Percentiles rank a stretch among this genome's conserved stretches.
phyloP scores from a whole-genome alignment of 2,888 invertebrate genomes.

The Meghimatium bilineatum region DNA sequence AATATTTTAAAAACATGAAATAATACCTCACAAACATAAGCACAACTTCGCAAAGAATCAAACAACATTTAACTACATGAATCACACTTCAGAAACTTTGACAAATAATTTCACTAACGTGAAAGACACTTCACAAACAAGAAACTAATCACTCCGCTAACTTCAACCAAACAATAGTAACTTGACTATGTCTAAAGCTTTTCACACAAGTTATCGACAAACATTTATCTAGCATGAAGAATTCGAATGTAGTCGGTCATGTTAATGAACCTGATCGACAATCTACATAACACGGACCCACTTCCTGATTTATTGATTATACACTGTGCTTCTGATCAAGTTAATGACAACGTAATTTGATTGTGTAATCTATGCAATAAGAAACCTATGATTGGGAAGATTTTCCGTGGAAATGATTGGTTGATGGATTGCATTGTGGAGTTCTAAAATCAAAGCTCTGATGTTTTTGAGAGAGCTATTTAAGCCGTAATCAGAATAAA shows the following conservation, averaged over 20 bases:
- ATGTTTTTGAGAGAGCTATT: no score
- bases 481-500: no score
- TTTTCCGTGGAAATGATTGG: no score
- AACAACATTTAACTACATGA: no score
- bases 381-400: not conserved
- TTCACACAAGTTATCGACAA: slow-evolving; percentile 2
- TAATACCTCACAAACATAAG: no score
- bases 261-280: not conserved
- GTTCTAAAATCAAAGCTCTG: no score
- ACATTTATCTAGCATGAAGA: not conserved
- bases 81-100: not conserved
- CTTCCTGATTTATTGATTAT: slow-evolving; percentile 22
- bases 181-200: not conserved
- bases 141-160: not conserved
- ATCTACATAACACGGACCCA: not conserved
- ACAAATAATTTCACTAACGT: no score
- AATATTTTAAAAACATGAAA: no score
- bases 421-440: no score
- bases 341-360: slow-evolving; percentile 7
- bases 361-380: not conserved
- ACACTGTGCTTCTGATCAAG: slow-evolving; percentile 5
- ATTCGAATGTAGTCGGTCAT: not conserved
- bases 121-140: not conserved
- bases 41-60: no score
- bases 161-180: not conserved